phyloP scores from a whole-genome alignment of 2,888 invertebrate genomes.

The Eucriotettix oculatus region DNA sequence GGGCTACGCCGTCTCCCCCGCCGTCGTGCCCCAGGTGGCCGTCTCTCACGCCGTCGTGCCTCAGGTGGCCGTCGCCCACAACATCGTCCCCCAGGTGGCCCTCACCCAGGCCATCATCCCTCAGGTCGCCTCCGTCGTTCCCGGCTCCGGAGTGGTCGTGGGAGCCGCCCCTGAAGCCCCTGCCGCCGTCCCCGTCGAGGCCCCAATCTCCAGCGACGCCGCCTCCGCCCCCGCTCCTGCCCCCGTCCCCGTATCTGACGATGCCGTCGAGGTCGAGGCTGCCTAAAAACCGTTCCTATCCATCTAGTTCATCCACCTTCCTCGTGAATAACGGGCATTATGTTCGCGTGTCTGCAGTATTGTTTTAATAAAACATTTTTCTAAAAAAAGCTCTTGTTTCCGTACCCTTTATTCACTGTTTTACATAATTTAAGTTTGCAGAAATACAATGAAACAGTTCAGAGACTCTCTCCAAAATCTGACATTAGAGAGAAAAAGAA shows the following conservation, averaged over 20 bases:
- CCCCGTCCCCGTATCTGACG: not conserved
- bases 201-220: not conserved
- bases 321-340: not conserved
- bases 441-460: too few species aligned
- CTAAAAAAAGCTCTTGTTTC: not conserved
- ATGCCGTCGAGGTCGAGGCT: conserved; percentile 4
- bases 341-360: not conserved
- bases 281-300: not conserved
- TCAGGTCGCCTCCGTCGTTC: conserved; percentile 2
- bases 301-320: not conserved
- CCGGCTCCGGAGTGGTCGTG: conserved; percentile 1
- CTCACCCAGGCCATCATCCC: conserved; percentile 1
- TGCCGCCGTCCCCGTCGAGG: conserved; percentile 1
- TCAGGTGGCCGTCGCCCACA: not conserved
- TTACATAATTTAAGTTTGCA: not conserved
- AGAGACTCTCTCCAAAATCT: too few species aligned
- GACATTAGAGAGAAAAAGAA: too few species aligned
- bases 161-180: not conserved
- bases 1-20: conserved; percentile 11
- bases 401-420: not conserved
- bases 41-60: not conserved
- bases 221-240: not conserved
- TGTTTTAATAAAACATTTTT: not conserved
- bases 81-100: not conserved
- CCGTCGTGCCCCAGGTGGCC: not conserved